phyloP scores from a whole-genome alignment of 2,113 vertebrate species.

The Bubo blakistoni region DNA sequence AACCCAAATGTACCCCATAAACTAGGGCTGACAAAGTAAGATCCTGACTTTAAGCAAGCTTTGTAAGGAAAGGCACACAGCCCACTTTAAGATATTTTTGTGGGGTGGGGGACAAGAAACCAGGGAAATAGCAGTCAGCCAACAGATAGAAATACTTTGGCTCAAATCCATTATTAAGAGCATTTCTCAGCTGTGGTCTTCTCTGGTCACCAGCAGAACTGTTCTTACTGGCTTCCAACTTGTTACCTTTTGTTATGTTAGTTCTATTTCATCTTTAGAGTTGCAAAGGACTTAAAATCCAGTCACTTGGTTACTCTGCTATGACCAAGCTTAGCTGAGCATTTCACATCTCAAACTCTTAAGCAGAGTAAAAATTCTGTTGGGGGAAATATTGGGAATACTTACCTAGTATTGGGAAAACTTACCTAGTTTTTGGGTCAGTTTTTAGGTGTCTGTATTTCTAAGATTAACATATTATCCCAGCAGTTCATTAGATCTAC shows the following conservation, averaged over 20 bases:
- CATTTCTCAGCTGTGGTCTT: background rate
- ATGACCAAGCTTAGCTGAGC: background rate
- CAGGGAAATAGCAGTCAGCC: background rate
- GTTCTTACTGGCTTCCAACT: background rate
- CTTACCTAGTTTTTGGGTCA: background rate
- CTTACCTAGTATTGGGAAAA: background rate
- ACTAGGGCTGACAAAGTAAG: background rate
- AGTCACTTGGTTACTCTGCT: background rate
- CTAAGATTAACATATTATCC: background rate
- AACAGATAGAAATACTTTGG: background rate
- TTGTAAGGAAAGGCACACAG: fast-evolving
- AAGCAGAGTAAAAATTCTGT: background rate
- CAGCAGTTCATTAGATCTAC: background rate
- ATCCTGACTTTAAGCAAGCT: background rate
- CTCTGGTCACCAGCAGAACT: background rate
- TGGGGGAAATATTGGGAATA: background rate
- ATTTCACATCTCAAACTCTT: background rate
- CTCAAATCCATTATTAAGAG: background rate
- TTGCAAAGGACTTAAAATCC: background rate
- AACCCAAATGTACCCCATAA: background rate
- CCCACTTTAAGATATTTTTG: background rate
- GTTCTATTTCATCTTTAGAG: background rate
- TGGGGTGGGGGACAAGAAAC: background rate
- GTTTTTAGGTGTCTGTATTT: background rate
- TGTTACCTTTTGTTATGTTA: fast-evolving